Evolutionary conservation across 2,113 vertebrate genomes (phyloP).

Genomic region (Psophia crepitans): DNA sequence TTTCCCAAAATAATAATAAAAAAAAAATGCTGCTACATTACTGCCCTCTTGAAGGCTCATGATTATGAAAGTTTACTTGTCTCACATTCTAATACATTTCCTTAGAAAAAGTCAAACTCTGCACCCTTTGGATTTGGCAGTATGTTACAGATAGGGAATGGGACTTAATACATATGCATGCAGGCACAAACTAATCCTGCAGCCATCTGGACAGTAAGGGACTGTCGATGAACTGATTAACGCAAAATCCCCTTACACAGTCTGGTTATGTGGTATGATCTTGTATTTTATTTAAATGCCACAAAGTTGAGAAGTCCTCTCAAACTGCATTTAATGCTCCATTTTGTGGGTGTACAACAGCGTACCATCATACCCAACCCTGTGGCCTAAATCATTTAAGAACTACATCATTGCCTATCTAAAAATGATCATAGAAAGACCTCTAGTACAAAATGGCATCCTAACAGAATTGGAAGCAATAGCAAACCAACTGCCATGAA

Average conservation of each 20-base stretch:
- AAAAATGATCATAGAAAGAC: slow-evolving; percentile 69
- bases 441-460: slow-evolving; percentile 76
- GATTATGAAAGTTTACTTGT: slow-evolving; percentile 69
- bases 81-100: slow-evolving; percentile 48
- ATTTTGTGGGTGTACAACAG: slow-evolving; percentile 59
- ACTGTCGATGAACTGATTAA: slow-evolving; percentile 57
- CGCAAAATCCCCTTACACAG: slow-evolving; percentile 34
- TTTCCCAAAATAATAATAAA: neutral
- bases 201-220: slow-evolving; percentile 64
- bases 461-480: slow-evolving; percentile 81
- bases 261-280: slow-evolving; percentile 40
- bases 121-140: slow-evolving; percentile 64
- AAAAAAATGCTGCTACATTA: slow-evolving; percentile 63
- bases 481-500: slow-evolving; percentile 87
- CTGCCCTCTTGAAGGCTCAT: slow-evolving; percentile 72
- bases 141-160: slow-evolving; percentile 54
- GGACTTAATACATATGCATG: slow-evolving; percentile 71
- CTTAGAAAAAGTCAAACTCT: slow-evolving; percentile 66
- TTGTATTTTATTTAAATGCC: slow-evolving; percentile 49
- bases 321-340: slow-evolving; percentile 40
- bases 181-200: slow-evolving; percentile 77
- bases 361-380: slow-evolving; percentile 58
- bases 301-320: slow-evolving; percentile 54
- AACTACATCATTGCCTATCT: slow-evolving; percentile 67
- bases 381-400: slow-evolving; percentile 63